A percentile compares a stretch with the other conserved stretches of the same genome.
Evolutionary conservation across 2,113 vertebrate genomes (phyloP).

Genomic region (Dasypus novemcinctus): DNA sequence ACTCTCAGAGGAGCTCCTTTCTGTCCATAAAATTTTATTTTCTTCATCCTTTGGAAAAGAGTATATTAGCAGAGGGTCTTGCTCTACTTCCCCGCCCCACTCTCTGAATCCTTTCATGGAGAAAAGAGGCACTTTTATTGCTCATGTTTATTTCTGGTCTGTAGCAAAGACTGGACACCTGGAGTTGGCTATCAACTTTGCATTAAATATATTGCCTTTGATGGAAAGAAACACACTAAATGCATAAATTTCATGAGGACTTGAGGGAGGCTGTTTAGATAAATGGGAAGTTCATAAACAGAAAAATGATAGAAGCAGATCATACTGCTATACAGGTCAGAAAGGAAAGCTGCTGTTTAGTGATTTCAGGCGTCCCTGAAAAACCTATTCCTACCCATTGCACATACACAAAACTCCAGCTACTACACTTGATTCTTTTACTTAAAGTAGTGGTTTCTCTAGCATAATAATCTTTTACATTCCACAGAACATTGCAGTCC

Average conservation of each 20-base stretch:
- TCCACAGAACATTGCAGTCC: constrained; percentile 6
- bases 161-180: background rate
- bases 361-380: background rate
- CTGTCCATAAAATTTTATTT: constrained; percentile 52
- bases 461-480: background rate
- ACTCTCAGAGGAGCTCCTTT: background rate
- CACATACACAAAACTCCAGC: background rate
- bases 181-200: background rate
- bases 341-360: background rate
- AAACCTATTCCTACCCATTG: background rate
- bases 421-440: background rate
- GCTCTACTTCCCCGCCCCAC: background rate
- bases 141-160: constrained; percentile 9
- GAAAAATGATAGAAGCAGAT: background rate
- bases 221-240: background rate
- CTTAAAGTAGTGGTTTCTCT: background rate
- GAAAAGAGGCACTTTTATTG: background rate
- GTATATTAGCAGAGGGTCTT: background rate
- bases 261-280: background rate
- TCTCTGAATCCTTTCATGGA: background rate
- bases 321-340: background rate
- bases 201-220: background rate
- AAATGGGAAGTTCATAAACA: background rate
- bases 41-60: constrained; percentile 27
- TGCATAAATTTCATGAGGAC: background rate